These are phyloP conservation scores for Pipra filicauda DNA, from an alignment of 2,113 vertebrate species.

Conservation along the genomic window DNA sequence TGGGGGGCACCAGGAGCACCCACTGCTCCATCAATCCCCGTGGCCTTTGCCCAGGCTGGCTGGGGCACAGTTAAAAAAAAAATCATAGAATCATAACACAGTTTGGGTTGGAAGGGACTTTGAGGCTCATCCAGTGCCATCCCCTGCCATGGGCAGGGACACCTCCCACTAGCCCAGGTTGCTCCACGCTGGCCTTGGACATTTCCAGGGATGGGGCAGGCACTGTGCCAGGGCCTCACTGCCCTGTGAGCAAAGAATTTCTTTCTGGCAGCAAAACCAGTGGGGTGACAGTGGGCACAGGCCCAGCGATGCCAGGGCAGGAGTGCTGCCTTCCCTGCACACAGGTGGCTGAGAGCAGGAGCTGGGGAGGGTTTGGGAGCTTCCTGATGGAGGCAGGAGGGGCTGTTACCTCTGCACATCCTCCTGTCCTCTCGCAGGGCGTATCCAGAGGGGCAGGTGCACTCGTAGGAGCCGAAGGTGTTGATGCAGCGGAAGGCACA, in stretches of 20 bases:
- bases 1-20: neutral
- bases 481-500: constrained; percentile 96
- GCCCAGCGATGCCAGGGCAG: neutral
- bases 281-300: neutral
- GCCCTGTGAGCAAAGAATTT: neutral
- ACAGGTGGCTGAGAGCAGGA: too few species aligned
- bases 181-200: neutral
- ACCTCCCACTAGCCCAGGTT: rapidly evolving
- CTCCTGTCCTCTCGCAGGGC: constrained; percentile 87
- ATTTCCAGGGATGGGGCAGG: neutral
- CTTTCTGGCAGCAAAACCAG: neutral
- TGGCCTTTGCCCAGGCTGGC: neutral
- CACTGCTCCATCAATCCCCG: rapidly evolving
- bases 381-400: neutral
- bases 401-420: constrained; percentile 88
- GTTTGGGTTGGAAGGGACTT: neutral
- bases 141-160: neutral
- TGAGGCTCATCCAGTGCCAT: neutral
- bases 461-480: constrained; percentile 91
- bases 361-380: neutral
- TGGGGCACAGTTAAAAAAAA: neutral
- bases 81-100: rapidly evolving
- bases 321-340: neutral
- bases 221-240: neutral
- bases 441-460: constrained; percentile 90